A percentile compares a stretch with the other conserved stretches of the same genome.
These are phyloP conservation scores for Platyscapa corneri DNA, from an alignment of 1,140 invertebrate genomes.

Conservation along the genomic window DNA sequence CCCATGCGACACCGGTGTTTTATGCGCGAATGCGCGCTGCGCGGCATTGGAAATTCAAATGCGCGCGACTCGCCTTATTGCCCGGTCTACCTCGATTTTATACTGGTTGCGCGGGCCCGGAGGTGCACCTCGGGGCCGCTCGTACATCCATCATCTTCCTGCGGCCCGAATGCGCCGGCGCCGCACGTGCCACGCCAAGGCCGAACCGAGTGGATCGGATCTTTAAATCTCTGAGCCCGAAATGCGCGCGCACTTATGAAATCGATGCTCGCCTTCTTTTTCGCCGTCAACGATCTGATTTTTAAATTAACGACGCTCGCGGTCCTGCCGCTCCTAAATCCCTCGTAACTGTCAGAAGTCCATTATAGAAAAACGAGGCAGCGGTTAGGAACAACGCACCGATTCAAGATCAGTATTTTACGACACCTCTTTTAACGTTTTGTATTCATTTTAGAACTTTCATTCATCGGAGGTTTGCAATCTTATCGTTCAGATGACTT, in stretches of 20 bases:
- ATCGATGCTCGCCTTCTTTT: too few relatives aligned
- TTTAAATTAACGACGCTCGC: too few relatives aligned
- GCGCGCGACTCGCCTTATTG: conserved; percentile 2
- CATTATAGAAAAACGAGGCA: background rate
- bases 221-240: background rate
- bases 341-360: background rate
- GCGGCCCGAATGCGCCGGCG: too few relatives aligned
- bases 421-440: background rate
- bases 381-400: background rate
- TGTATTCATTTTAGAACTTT: background rate
- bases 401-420: background rate
- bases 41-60: conserved; percentile 44
- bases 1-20: conserved; percentile 3
- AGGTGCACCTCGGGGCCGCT: too few relatives aligned
- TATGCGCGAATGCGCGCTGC: background rate
- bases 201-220: background rate
- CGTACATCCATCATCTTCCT: conserved; percentile 1
- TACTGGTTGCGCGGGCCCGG: background rate
- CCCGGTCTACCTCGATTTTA: background rate
- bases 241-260: too few relatives aligned
- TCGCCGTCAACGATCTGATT: too few relatives aligned
- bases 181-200: background rate
- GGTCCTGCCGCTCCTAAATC: background rate
- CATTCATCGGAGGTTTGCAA: background rate
- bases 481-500: background rate